Evolutionary conservation across 2,888 invertebrate species (phyloP), one percentile per base, ranked within the genome.

Genomic region (Capitulum mitella): DNA sequence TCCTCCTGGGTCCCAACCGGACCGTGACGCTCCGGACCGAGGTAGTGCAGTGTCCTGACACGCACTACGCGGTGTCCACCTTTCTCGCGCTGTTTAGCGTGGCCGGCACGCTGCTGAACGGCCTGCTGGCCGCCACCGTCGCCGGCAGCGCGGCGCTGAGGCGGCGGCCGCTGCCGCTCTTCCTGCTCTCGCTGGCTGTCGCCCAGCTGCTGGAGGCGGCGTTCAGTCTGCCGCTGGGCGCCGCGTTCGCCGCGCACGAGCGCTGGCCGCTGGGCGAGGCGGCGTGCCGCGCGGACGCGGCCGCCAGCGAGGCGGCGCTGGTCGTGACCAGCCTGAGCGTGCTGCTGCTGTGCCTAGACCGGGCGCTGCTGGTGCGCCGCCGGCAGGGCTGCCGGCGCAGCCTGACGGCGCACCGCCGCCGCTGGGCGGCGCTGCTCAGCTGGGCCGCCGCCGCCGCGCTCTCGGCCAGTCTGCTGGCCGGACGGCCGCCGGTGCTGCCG

Each of bases 71-170:
- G 82, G 22, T 22, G 26, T 34, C 74, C 83, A 14, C 61, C 78
- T 8, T 80, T 83, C 22, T 83, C 83, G 78, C 61, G 80, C n/a
- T 80, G 80, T 3, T 82, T 82, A 78, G 58, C 81, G 29, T 81
- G 82, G 70, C 78, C 83, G 16, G 75, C 82, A 22, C 82, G 81
- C n/a, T 83, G 83, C 0, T 81, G 83, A 40, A 74, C 79, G 29
- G 82, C 82, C n/a, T 83, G 83, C 46, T 82, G 81, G 61, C 80
- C 80, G 1, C 81, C 83, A 19, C 80, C 82, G 78, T 80, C 80
- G 29, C 77, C 79, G 26, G 78, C 81, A 29, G 82, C 82, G 70
- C n/a, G n/a, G 5, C 16, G 54, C 54, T 54, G 54, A 26, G 26
- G 2, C 54, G 34, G 77, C 80, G 26, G 77, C 82, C 34, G 82